Conservation (phyloP, 2,113 vertebrate genomes). For the Poecile atricapillus region DNA sequence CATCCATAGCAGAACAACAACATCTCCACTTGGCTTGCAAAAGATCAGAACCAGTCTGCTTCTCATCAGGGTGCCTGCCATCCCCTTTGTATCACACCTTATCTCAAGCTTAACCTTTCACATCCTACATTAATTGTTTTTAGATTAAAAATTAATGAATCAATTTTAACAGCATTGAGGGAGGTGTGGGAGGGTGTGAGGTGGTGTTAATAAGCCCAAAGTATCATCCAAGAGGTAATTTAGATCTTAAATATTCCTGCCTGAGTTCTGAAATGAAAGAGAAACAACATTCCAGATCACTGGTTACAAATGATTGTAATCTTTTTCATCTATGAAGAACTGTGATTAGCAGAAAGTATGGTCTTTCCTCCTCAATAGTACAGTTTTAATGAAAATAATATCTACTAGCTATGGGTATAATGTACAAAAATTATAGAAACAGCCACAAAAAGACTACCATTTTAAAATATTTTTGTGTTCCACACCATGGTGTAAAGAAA, state of each 20-base stretch:
- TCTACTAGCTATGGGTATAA: not conserved
- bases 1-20: conserved; percentile 69
- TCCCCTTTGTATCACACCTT: conserved; percentile 56
- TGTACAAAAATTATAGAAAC: not conserved
- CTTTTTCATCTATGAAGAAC: not conserved
- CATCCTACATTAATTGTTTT: conserved; percentile 70
- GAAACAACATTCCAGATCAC: not conserved
- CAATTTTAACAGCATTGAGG: conserved; percentile 25
- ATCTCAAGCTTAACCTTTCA: conserved; percentile 71
- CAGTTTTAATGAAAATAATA: not conserved
- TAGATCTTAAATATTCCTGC: conserved; percentile 17
- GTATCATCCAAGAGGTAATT: conserved; percentile 1
- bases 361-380: not conserved
- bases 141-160: conserved; percentile 72
- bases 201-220: conserved; percentile 10
- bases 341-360: not conserved
- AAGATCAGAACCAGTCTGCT: conserved; percentile 70
- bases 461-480: not conserved
- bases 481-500: not conserved
- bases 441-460: not conserved
- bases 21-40: conserved; percentile 55
- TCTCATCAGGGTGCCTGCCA: conserved; percentile 45
- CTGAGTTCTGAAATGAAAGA: not conserved
- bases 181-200: not conserved
- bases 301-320: not conserved